phyloP scores from a whole-genome alignment of 2,113 vertebrate species.

The Petrocephalus microphthalmus region DNA sequence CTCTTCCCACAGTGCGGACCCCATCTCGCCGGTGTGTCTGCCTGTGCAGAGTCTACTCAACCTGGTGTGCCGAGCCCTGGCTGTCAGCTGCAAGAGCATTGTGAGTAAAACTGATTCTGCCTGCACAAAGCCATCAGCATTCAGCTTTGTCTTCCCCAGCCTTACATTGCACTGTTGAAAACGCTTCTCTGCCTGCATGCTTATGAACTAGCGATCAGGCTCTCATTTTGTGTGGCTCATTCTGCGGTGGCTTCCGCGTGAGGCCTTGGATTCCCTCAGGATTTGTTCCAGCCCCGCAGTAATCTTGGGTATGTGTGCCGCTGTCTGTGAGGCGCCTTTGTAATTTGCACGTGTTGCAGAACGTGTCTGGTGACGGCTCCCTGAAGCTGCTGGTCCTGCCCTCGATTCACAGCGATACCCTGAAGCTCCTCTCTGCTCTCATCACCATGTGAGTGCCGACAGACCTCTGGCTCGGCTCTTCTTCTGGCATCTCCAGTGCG shows the following conservation, averaged over 20 bases:
- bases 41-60: constrained; percentile 74
- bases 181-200: background rate
- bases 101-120: constrained; percentile 47
- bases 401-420: constrained; percentile 62
- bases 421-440: constrained; percentile 71
- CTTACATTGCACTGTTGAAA: background rate
- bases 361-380: constrained; percentile 71
- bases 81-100: constrained; percentile 68
- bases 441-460: constrained; percentile 69
- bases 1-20: constrained; percentile 61
- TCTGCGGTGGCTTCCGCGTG: background rate
- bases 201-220: background rate
- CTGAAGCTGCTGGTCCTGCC: constrained; percentile 72
- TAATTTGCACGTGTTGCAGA: constrained; percentile 50
- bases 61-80: constrained; percentile 72
- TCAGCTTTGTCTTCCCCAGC: background rate
- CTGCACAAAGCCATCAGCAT: background rate
- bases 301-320: background rate
- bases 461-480: background rate
- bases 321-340: background rate
- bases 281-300: background rate
- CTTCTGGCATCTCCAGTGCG: background rate
- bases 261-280: background rate
- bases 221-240: background rate
- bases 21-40: constrained; percentile 68